These are phyloP conservation scores for Mormyrops boulengeri DNA, from an alignment of 2,797 vertebrate genomes.

Conservation along the genomic window DNA sequence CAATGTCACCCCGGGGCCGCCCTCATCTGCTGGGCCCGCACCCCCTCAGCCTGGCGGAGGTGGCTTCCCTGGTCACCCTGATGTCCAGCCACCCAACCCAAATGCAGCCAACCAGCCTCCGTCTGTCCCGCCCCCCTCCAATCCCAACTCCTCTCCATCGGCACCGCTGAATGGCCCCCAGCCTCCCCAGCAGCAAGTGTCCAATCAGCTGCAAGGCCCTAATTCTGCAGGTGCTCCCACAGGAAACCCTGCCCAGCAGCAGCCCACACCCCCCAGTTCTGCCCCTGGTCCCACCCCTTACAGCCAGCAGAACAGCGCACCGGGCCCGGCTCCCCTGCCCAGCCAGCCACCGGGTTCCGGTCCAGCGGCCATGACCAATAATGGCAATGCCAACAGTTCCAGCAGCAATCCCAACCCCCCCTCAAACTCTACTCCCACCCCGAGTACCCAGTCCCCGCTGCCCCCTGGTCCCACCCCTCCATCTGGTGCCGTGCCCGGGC, in stretches of 20 bases:
- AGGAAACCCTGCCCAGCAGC: slow-evolving; percentile 62
- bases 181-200: slow-evolving; percentile 53
- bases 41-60: slow-evolving; percentile 52
- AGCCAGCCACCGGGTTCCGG: slow-evolving; percentile 65
- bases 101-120: slow-evolving; percentile 63
- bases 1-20: slow-evolving; percentile 60
- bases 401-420: slow-evolving; percentile 79
- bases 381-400: slow-evolving; percentile 66
- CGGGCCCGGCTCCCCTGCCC: slow-evolving; percentile 61
- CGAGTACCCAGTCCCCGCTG: slow-evolving; percentile 67
- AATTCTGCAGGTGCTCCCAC: slow-evolving; percentile 60
- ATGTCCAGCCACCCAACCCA: slow-evolving; percentile 60
- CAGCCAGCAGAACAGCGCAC: slow-evolving; percentile 76
- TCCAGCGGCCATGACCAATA: slow-evolving; percentile 67
- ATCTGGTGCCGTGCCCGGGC: slow-evolving; percentile 55
- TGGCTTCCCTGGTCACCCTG: slow-evolving; percentile 67
- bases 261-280: slow-evolving; percentile 77
- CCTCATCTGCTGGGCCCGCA: slow-evolving; percentile 56
- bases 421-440: slow-evolving; percentile 65
- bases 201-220: slow-evolving; percentile 61
- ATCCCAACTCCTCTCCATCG: slow-evolving; percentile 68
- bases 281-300: slow-evolving; percentile 67
- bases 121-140: slow-evolving; percentile 59
- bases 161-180: slow-evolving; percentile 67
- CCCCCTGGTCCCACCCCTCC: slow-evolving; percentile 57